Evolutionary conservation across 2,888 invertebrate genomes (phyloP).

Genomic region (Reticulitermes lucifugus): DNA sequence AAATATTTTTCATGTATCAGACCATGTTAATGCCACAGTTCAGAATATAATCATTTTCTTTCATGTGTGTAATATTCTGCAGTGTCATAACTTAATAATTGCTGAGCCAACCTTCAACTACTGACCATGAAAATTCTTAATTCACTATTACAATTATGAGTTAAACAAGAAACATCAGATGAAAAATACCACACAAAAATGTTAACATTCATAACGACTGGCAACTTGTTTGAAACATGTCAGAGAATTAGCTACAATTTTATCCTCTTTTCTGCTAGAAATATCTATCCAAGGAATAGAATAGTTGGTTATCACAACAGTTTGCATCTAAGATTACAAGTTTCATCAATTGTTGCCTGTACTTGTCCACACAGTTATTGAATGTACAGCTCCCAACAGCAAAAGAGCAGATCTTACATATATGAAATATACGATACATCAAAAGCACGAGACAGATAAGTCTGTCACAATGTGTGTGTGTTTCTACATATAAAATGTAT

Average conservation of each 20-base stretch:
- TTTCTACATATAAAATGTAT: too few relatives aligned
- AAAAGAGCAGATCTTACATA: neutral
- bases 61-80: neutral
- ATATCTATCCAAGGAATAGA: slow-evolving; percentile 19
- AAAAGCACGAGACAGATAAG: too few relatives aligned
- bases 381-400: slow-evolving; percentile 18
- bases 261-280: slow-evolving; percentile 9
- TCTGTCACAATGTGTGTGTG: too few relatives aligned
- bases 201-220: slow-evolving; percentile 26
- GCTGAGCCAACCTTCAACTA: slow-evolving; percentile 12
- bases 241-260: neutral
- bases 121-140: neutral
- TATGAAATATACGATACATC: too few relatives aligned
- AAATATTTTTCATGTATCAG: too few relatives aligned
- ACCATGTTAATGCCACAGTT: too few relatives aligned
- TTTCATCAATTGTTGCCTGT: neutral
- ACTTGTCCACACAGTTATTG: slow-evolving; percentile 8
- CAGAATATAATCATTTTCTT: too few relatives aligned
- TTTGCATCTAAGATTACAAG: slow-evolving; percentile 37
- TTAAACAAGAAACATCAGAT: slow-evolving; percentile 29
- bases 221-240: slow-evolving; percentile 27
- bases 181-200: slow-evolving; percentile 17
- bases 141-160: neutral
- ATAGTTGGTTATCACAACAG: slow-evolving; percentile 43
- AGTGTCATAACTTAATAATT: neutral